phyloP scores from a whole-genome alignment of 2,113 vertebrate genomes.

The Axis porcinus region DNA sequence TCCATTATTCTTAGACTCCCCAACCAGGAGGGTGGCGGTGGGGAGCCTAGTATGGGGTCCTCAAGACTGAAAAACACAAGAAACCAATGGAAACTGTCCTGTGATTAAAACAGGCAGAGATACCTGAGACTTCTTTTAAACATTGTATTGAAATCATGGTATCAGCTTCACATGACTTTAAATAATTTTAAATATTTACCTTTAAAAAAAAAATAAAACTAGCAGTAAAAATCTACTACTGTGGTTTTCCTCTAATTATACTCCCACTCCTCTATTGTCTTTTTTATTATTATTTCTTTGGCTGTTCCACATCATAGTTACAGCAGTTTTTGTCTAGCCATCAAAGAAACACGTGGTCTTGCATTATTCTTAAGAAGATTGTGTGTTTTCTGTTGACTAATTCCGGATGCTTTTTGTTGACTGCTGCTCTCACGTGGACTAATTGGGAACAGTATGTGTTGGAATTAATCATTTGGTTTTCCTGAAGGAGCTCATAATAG shows the following conservation, averaged over 20 bases:
- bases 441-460: neutral
- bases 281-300: neutral
- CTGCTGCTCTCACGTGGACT: neutral
- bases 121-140: neutral
- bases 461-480: neutral
- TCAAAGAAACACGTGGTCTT: neutral
- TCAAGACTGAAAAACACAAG: neutral
- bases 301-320: neutral
- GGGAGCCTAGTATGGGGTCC: neutral
- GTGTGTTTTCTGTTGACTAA: neutral
- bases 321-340: neutral
- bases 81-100: slow-evolving; percentile 12
- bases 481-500: neutral
- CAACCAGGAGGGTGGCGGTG: neutral
- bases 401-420: neutral
- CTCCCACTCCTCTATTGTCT: neutral
- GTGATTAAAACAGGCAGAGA: neutral
- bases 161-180: neutral
- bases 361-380: neutral
- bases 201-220: neutral
- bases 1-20: neutral
- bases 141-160: neutral
- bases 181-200: neutral
- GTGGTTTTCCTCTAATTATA: neutral
- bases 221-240: neutral